Evolutionary conservation across 2,797 vertebrate genomes (phyloP).

Genomic region (Hypotaenidia okinawae): DNA sequence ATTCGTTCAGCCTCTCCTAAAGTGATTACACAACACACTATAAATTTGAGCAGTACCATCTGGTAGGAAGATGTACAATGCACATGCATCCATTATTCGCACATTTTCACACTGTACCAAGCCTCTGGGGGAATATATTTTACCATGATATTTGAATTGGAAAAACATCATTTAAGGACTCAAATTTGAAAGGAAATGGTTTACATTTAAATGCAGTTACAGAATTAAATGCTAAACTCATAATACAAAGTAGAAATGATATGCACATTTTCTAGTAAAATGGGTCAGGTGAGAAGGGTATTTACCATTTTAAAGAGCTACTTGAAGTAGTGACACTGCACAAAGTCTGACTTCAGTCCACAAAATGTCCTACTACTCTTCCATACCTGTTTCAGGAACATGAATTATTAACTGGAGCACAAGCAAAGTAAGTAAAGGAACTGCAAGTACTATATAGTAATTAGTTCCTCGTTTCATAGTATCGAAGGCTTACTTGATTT

Average conservation of each 20-base stretch:
- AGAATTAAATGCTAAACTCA: conserved; percentile 11
- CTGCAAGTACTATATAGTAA: not conserved
- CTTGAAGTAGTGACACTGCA: not conserved
- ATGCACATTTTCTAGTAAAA: not conserved
- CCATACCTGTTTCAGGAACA: not conserved
- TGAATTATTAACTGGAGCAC: not conserved
- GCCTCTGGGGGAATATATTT: conserved; percentile 46
- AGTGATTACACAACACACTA: conserved; percentile 39
- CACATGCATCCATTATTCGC: conserved; percentile 37
- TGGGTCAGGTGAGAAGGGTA: not conserved
- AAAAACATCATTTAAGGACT: conserved; percentile 53
- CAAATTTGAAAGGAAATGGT: not conserved
- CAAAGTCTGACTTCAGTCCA: not conserved
- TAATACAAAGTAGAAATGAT: not conserved
- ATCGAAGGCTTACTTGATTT: not conserved
- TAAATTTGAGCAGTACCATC: conserved; percentile 51
- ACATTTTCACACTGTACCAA: conserved; percentile 43
- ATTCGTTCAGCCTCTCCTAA: conserved; percentile 27
- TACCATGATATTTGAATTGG: conserved; percentile 40
- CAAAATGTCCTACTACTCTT: not conserved
- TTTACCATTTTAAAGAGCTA: not conserved
- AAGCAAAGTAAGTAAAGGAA: not conserved
- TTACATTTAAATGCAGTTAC: not conserved
- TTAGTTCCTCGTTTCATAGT: not conserved
- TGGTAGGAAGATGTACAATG: conserved; percentile 45